A percentile compares a stretch with the other conserved stretches of the same genome.
phyloP scores from a whole-genome alignment of 2,113 vertebrate species.

The Pomatostomus ruficeps region DNA sequence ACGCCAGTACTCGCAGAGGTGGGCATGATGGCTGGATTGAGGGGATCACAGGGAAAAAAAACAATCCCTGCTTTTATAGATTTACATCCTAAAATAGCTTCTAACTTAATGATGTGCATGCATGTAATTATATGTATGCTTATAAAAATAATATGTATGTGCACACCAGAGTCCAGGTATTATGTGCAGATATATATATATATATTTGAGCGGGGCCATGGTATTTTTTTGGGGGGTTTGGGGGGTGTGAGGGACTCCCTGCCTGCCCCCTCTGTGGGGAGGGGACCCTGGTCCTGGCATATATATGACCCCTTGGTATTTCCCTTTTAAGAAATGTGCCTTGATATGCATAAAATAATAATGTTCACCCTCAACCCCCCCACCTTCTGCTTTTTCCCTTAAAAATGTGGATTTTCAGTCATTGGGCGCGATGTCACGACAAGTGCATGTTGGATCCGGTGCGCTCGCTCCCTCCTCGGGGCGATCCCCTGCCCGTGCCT shows the following conservation, averaged over 20 bases:
- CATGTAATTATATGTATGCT: not conserved
- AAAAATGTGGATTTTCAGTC: not conserved
- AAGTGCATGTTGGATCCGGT: not conserved
- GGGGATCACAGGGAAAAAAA: not conserved
- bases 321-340: not conserved
- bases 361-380: not conserved
- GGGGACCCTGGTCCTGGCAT: fast-evolving
- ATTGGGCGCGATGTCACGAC: not conserved
- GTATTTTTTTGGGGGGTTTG: not conserved
- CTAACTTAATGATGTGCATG: not conserved
- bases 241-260: not conserved
- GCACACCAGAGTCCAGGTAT: not conserved
- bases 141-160: not conserved
- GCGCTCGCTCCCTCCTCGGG: not conserved
- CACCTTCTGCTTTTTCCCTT: not conserved
- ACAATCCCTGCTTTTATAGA: not conserved
- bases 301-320: not conserved
- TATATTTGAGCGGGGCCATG: fast-evolving
- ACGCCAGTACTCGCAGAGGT: slow-evolving; percentile 63
- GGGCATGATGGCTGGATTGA: not conserved
- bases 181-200: not conserved
- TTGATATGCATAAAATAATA: not conserved
- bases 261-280: fast-evolving
- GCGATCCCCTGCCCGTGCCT: not conserved
- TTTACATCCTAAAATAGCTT: not conserved